Percentiles rank a stretch among this genome's conserved stretches.
Conservation (phyloP, 1,140 invertebrate genomes). For the Nixonia krombeini region DNA sequence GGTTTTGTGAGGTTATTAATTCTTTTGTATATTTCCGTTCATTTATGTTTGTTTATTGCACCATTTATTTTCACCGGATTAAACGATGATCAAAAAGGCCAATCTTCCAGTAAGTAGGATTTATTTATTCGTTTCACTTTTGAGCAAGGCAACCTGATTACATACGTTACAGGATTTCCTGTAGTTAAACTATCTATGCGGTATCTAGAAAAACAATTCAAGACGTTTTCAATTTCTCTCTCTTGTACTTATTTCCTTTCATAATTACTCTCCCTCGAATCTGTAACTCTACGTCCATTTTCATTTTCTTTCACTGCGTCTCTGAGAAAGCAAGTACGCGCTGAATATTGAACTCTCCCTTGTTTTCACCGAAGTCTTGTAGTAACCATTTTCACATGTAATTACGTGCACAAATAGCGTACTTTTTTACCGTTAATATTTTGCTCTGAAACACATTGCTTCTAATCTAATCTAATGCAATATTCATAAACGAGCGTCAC, state of each 20-base stretch:
- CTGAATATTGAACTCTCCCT: no score
- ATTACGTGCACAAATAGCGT: neutral
- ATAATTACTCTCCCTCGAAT: neutral
- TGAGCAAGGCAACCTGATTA: conserved; percentile 43
- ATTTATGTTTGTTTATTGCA: conserved; percentile 83
- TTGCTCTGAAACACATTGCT: no score
- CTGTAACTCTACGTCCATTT: no score
- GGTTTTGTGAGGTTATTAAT: conserved; percentile 71
- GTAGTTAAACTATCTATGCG: conserved; percentile 10
- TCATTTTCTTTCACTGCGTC: conserved; percentile 1
- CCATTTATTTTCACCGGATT: conserved; percentile 81
- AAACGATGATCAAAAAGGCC: conserved; percentile 79
- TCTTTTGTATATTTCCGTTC: conserved; percentile 72
- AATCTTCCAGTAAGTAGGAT: conserved; percentile 87
- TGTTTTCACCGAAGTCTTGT: conserved; percentile 19
- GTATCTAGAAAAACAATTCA: conserved; percentile 21
- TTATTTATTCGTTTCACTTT: conserved; percentile 41
- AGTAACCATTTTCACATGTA: conserved; percentile 10
- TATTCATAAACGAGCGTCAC: no score
- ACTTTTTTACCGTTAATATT: conserved; percentile 5
- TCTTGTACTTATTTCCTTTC: conserved; percentile 6
- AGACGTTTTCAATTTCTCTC: conserved; percentile 20
- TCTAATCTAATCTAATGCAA: no score
- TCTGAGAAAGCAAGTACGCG: no score
- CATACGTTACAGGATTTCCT: conserved; percentile 26